phyloP scores from a whole-genome alignment of 1,140 invertebrate genomes.

The Ceratina japonica region DNA sequence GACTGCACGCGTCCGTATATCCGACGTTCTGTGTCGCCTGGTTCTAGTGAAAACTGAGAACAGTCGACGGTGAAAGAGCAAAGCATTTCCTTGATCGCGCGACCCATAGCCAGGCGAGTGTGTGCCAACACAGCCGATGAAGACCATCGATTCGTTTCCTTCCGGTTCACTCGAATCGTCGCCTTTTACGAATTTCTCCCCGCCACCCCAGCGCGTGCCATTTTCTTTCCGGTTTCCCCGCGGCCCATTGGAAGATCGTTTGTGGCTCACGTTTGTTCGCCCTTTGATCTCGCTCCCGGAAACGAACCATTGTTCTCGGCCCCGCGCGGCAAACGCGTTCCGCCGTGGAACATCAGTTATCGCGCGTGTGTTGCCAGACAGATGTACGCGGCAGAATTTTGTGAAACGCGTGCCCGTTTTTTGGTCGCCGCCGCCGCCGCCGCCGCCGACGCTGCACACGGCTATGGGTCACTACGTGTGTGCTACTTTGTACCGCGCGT shows the following conservation, averaged over 20 bases:
- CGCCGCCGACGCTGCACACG: slow-evolving; percentile 22
- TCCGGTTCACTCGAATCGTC: background rate
- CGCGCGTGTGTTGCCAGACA: background rate
- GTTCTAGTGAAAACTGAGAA: slow-evolving; percentile 73
- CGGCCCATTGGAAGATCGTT: background rate
- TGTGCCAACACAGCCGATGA: slow-evolving; percentile 20
- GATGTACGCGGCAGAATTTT: background rate
- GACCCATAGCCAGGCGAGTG: slow-evolving; percentile 58
- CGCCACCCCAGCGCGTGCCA: background rate
- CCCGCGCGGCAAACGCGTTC: background rate
- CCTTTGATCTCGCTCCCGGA: background rate
- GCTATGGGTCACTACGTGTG: slow-evolving; percentile 62
- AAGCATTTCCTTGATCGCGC: slow-evolving; percentile 34
- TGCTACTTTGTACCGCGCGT: slow-evolving; percentile 10
- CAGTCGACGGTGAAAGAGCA: slow-evolving; percentile 27
- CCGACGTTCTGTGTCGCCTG: slow-evolving; percentile 45
- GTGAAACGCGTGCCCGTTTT: background rate
- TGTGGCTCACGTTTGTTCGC: background rate
- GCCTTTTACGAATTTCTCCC: background rate
- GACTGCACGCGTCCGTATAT: slow-evolving; percentile 48
- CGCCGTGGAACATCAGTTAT: background rate
- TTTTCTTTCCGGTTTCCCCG: background rate
- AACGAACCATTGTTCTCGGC: slow-evolving; percentile 5
- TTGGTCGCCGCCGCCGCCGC: slow-evolving; percentile 4
- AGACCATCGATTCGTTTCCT: background rate